Evolutionary conservation across 2,888 invertebrate genomes (phyloP).

Genomic region (Scaptomyza caliginosa): DNA sequence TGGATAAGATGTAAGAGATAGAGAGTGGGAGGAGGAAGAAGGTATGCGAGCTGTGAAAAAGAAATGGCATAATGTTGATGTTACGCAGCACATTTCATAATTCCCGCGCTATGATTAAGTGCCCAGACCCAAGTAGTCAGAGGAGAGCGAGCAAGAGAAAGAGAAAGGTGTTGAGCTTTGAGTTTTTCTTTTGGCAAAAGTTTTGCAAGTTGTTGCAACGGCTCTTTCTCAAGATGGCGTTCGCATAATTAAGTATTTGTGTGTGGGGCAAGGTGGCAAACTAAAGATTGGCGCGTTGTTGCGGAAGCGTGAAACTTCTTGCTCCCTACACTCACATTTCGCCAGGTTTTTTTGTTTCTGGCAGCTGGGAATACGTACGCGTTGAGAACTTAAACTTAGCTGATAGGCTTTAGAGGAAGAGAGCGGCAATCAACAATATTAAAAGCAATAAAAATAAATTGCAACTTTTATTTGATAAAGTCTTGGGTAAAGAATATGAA

Average conservation of each 20-base stretch:
- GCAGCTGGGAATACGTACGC: constrained; percentile 32
- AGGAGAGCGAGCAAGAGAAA: background rate
- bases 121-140: constrained; percentile 7
- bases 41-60: constrained; percentile 20
- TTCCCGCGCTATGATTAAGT: constrained; percentile 69
- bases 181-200: constrained; percentile 58
- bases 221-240: constrained; percentile 44
- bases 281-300: constrained; percentile 20
- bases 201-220: constrained; percentile 57
- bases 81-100: constrained; percentile 76
- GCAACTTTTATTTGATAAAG: background rate
- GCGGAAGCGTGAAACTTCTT: constrained; percentile 51
- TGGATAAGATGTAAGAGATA: background rate
- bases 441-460: background rate
- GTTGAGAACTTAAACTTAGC: constrained; percentile 3
- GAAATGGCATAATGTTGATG: constrained; percentile 38
- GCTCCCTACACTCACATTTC: background rate
- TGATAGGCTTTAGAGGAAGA: background rate
- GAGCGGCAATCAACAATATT: background rate
- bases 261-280: background rate
- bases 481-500: too few species aligned
- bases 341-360: background rate
- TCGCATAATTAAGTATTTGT: constrained; percentile 58
- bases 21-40: background rate
- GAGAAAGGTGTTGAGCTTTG: constrained; percentile 18